A percentile compares a stretch with the other conserved stretches of the same genome.
Conservation (phyloP, 2,797 vertebrate species). For the Rhinatrema bivittatum region DNA sequence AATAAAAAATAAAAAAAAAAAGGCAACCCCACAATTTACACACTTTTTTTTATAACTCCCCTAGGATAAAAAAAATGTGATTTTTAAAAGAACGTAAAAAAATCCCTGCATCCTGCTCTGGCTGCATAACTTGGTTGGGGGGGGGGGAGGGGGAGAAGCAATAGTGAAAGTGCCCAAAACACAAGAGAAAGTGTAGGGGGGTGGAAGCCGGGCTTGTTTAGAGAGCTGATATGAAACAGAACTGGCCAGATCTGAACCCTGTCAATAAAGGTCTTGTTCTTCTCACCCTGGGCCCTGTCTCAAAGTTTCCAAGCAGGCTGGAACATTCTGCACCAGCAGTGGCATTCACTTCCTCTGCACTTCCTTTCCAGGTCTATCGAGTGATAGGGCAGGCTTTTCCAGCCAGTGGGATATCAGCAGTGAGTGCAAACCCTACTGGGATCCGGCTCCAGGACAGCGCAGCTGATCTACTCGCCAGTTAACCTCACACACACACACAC, state of each 20-base stretch:
- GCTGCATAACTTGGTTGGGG: conserved; percentile 3
- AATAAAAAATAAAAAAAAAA: not conserved
- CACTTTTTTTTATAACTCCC: conserved; percentile 3
- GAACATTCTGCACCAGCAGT: conserved; percentile 79
- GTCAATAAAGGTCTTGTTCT: conserved; percentile 82
- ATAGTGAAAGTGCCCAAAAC: conserved; percentile 10
- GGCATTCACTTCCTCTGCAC: conserved; percentile 61
- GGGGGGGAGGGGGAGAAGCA: too few relatives aligned
- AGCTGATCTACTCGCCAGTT: conserved; percentile 33
- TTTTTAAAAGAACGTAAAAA: too few relatives aligned
- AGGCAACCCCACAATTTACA: not conserved
- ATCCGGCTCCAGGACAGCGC: conserved; percentile 34
- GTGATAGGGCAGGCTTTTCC: conserved; percentile 56
- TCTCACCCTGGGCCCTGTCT: conserved; percentile 65
- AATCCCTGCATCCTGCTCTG: not conserved
- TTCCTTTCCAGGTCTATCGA: conserved; percentile 68
- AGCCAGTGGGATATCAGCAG: conserved; percentile 57
- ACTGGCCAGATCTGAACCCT: conserved; percentile 50
- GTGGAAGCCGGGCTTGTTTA: conserved; percentile 29
- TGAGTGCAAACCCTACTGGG: conserved; percentile 35
- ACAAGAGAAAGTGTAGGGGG: not conserved
- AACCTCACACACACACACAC: conserved; percentile 11
- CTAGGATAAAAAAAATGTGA: not conserved
- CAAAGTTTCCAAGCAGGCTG: conserved; percentile 81
- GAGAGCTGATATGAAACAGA: conserved; percentile 58